Percentiles rank a stretch among this genome's conserved stretches.
Conservation (phyloP, 1,140 invertebrate genomes). For the Zaprionus inermis region DNA sequence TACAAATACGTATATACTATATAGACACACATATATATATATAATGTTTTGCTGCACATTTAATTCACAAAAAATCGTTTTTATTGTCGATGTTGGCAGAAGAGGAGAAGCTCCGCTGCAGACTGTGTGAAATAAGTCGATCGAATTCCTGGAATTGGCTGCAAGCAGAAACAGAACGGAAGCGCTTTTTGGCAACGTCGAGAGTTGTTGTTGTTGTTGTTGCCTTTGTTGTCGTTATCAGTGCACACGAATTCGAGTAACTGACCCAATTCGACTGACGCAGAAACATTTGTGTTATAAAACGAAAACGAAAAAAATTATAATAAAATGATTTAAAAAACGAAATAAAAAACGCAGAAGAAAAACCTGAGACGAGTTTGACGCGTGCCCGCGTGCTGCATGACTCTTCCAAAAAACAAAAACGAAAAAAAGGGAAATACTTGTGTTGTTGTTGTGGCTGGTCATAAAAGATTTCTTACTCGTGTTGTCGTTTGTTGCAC, state of each 20-base stretch:
- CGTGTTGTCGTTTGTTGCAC: constrained; percentile 51
- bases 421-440: constrained; percentile 29
- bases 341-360: background rate
- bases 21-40: constrained; percentile 5
- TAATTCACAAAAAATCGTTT: constrained; percentile 54
- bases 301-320: constrained; percentile 12
- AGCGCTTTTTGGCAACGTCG: constrained; percentile 60
- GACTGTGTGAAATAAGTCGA: constrained; percentile 71
- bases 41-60: constrained; percentile 28
- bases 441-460: constrained; percentile 47
- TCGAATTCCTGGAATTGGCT: constrained; percentile 71
- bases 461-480: constrained; percentile 4
- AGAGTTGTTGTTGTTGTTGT: constrained; percentile 34
- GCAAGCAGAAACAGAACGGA: constrained; percentile 67
- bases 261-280: constrained; percentile 48
- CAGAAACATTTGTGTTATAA: constrained; percentile 36
- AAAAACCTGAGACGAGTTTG: constrained; percentile 59
- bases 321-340: background rate
- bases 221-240: constrained; percentile 31
- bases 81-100: constrained; percentile 58
- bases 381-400: constrained; percentile 73
- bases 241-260: constrained; percentile 44
- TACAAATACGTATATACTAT: constrained; percentile 4
- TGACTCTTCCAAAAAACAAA: constrained; percentile 49
- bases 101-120: constrained; percentile 31